Evolutionary conservation across 2,888 invertebrate genomes (phyloP), one percentile per base, ranked within the genome.

Genomic region (Glomeris marginata): DNA sequence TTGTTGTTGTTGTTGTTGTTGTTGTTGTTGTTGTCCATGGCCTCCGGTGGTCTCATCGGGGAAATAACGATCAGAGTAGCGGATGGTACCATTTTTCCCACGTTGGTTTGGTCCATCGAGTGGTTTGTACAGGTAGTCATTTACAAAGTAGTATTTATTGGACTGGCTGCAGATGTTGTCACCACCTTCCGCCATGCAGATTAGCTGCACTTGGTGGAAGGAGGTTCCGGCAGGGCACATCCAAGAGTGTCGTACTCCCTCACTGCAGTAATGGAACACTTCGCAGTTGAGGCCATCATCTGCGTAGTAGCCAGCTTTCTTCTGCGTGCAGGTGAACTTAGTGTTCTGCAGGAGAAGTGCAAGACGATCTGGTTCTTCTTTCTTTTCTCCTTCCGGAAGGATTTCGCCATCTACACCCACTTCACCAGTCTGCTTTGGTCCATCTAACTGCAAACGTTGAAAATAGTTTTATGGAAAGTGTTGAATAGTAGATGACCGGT

Each of bases 191-290:
- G 88, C 88, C 84, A 90, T 88, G 69, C 90, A 91, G 65, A 90
- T 90, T 55, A 91, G 69, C 64, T 91, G 90, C 13, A 90, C 86
- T 80, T 88, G 73, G 61, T 85, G 84, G 77, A 85, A 85, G 45
- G 80, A 78, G 64, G 90, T 88, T 49, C 87, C 87, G 60, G 87
- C 85, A 0, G 90, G 90, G 61, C 90, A 91, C 60, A 90, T 81
- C 88, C 90, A 91, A 2, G 88, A 88, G 67, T 90, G 88, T 62
- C 80, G 81, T 37, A 83, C 83, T 59, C 80, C 84, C 59, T 86
- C 88, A 64, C 88, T 86, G 64, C 90, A 90, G 67, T 90, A 90
- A 64, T 90, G 90, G 77, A 90, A 91, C 37, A 90, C 86, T 68
- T 90, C 88, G 63, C 90, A 91, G 60, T 78, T 78, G 21, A 91